phyloP scores from a whole-genome alignment of 2,888 invertebrate genomes.

The Bibio marci region DNA sequence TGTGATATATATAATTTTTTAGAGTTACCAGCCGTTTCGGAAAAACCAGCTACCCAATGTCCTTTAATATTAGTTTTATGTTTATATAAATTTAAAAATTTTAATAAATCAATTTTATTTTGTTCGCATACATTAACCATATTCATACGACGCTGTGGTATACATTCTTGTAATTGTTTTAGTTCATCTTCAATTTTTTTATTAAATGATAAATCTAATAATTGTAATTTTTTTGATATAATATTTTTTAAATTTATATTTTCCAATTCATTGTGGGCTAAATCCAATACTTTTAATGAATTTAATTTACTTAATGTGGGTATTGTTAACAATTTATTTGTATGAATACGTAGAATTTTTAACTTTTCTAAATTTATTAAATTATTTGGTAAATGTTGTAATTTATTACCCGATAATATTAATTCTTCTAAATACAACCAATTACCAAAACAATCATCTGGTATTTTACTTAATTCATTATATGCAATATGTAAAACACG shows the following conservation, averaged over 20 bases:
- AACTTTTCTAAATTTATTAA: constrained; percentile 53
- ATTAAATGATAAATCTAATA: constrained; percentile 72
- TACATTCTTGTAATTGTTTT: constrained; percentile 60
- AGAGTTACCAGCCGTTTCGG: constrained; percentile 61
- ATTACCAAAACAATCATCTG: constrained; percentile 53
- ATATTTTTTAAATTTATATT: constrained; percentile 57
- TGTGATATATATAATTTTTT: constrained; percentile 62
- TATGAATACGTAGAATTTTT: constrained; percentile 61
- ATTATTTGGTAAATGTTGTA: constrained; percentile 58
- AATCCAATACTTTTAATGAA: constrained; percentile 60
- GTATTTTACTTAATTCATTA: constrained; percentile 54
- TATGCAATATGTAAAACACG: constrained; percentile 61
- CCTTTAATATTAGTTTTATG: constrained; percentile 42
- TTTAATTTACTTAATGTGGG: constrained; percentile 60
- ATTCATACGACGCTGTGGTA: constrained; percentile 64
- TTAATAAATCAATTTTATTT: constrained; percentile 49
- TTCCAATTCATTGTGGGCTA: constrained; percentile 73
- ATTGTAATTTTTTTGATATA: constrained; percentile 67
- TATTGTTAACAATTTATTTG: constrained; percentile 56
- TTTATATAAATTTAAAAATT: constrained; percentile 29
- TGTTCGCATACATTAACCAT: constrained; percentile 72
- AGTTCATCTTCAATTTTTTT: constrained; percentile 67
- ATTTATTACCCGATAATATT: constrained; percentile 63
- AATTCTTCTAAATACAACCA: constrained; percentile 71
- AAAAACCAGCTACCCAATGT: constrained; percentile 70